Evolutionary conservation across 2,797 vertebrate genomes (phyloP).

Genomic region (Myripristis murdjan): DNA sequence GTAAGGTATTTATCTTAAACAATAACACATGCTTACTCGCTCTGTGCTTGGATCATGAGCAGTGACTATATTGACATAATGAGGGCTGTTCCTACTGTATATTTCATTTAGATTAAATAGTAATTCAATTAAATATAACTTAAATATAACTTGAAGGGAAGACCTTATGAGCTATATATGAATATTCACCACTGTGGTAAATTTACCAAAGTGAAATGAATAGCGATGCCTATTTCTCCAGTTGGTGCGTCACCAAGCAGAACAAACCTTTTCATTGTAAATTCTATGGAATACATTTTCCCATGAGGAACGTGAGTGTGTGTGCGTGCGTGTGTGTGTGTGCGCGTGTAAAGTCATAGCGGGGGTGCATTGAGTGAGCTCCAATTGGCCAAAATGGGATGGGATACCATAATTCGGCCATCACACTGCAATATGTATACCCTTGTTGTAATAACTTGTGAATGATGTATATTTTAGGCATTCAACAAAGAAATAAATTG

Average conservation of each 20-base stretch:
- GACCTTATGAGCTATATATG: constrained; percentile 40
- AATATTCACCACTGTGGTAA: constrained; percentile 67
- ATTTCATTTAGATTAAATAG: constrained; percentile 77
- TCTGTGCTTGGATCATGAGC: constrained; percentile 68
- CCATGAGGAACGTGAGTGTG: constrained; percentile 61
- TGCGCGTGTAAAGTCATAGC: constrained; percentile 57
- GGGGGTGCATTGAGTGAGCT: constrained; percentile 51
- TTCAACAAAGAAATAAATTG: constrained; percentile 84
- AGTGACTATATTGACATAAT: constrained; percentile 54
- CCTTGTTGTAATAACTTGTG: constrained; percentile 85
- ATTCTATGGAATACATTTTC: constrained; percentile 69
- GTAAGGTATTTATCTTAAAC: constrained; percentile 75
- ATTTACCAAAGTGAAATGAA: constrained; percentile 71
- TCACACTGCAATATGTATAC: constrained; percentile 74
- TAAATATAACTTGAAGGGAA: constrained; percentile 61
- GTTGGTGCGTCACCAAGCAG: constrained; percentile 54
- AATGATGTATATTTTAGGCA: constrained; percentile 88
- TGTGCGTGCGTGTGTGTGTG: no score
- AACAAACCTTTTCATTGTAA: constrained; percentile 61
- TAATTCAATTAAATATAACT: constrained; percentile 54
- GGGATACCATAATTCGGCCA: constrained; percentile 74
- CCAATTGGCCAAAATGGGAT: constrained; percentile 68
- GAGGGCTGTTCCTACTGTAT: constrained; percentile 77
- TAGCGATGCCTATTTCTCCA: constrained; percentile 35
- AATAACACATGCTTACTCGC: constrained; percentile 65